phyloP scores from a whole-genome alignment of 2,113 vertebrate species.

The Rousettus leschenaultii region DNA sequence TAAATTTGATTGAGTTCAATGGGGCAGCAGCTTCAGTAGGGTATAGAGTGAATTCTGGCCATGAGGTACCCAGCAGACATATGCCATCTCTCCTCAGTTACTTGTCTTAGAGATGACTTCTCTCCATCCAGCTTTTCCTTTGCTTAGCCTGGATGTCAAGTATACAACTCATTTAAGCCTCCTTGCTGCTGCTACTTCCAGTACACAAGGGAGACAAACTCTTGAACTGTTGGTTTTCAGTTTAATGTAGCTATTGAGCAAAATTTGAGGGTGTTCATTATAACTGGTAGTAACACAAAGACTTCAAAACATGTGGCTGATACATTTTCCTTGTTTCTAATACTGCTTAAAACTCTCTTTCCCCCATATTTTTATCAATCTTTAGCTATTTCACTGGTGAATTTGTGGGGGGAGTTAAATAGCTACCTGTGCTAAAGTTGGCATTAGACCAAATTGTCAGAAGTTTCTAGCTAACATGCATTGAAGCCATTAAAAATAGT shows the following conservation, averaged over 20 bases:
- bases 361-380: not conserved
- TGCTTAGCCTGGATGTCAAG: no score
- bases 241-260: not conserved
- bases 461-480: not conserved
- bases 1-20: not conserved
- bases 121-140: not conserved
- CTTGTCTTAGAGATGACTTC: not conserved
- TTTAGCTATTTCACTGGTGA: not conserved
- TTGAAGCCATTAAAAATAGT: not conserved
- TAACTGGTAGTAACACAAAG: not conserved
- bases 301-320: not conserved
- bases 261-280: not conserved
- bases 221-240: not conserved
- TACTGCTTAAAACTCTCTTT: not conserved
- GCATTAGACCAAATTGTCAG: not conserved
- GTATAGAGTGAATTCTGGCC: not conserved
- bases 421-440: not conserved
- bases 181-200: no score
- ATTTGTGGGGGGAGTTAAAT: not conserved
- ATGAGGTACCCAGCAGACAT: not conserved
- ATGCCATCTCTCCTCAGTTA: not conserved
- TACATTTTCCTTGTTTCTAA: not conserved
- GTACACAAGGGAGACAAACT: not conserved
- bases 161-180: not conserved
- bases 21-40: not conserved